Evolutionary conservation across 92 coral and sea anemone species (phyloP).

Genomic region (Epizoanthus rinbou): DNA sequence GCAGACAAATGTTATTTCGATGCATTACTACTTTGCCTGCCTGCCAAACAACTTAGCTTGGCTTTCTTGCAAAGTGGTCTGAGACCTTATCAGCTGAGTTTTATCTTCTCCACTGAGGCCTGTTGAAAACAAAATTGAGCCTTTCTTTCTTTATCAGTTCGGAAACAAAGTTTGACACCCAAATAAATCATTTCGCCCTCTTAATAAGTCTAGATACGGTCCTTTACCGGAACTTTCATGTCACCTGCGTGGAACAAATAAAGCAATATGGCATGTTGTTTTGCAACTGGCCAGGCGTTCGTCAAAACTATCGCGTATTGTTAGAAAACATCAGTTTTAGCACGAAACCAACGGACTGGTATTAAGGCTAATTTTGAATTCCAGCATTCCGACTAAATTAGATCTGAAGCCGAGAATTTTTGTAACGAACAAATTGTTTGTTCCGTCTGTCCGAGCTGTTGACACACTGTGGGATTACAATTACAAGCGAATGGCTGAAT

Average conservation of each 20-base stretch:
- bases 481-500: conserved; percentile 8
- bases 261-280: background rate
- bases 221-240: background rate
- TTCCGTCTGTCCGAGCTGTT: conserved; percentile 38
- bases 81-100: background rate
- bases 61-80: background rate
- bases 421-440: conserved; percentile 36
- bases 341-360: conserved; percentile 16
- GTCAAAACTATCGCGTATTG: background rate
- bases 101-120: background rate
- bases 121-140: background rate
- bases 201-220: too few relatives aligned
- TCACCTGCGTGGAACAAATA: background rate
- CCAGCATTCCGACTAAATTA: conserved; percentile 33
- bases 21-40: background rate
- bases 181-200: background rate
- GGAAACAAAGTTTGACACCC: background rate
- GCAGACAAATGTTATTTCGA: background rate
- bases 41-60: background rate
- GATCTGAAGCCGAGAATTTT: conserved; percentile 20
- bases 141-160: conserved; percentile 1
- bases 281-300: background rate
- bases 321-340: background rate
- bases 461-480: conserved; percentile 24
- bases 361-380: conserved; percentile 21